phyloP scores from a whole-genome alignment of 92 coral and sea anemone species.

The Porites divaricata region DNA sequence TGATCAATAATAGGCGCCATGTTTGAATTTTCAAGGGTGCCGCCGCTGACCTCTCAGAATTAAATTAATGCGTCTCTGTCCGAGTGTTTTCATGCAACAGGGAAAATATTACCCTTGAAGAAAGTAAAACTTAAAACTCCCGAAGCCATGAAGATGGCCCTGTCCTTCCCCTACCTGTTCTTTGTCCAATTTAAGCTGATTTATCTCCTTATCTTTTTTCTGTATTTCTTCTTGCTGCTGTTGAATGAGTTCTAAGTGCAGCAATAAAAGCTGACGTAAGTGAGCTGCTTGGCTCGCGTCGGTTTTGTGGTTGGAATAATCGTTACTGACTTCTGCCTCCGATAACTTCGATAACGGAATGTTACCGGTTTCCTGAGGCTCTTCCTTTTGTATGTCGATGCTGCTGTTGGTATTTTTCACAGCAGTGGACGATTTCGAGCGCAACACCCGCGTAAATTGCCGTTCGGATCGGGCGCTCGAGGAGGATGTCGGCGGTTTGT shows the following conservation, averaged over 20 bases:
- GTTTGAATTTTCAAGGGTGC: constrained; percentile 75
- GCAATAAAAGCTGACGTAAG: constrained; percentile 88
- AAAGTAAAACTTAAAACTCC: constrained; percentile 7
- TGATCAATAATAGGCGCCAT: constrained; percentile 73
- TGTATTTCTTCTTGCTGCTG: constrained; percentile 97
- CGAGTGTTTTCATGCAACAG: constrained; percentile 33
- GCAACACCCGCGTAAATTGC: constrained; percentile 77
- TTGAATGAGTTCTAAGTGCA: constrained; percentile 97
- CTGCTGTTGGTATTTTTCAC: constrained; percentile 37
- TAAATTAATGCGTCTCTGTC: constrained; percentile 48
- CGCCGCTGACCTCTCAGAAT: constrained; percentile 98
- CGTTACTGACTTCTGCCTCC: constrained; percentile 57
- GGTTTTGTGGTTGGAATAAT: constrained; percentile 77
- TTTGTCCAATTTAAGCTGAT: constrained; percentile 90
- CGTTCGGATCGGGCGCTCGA: constrained; percentile 82
- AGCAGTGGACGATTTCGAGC: constrained; percentile 76
- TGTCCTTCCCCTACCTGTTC: constrained; percentile 84
- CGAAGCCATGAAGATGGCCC: no score
- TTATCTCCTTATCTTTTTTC: constrained; percentile 86
- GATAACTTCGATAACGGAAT: constrained; percentile 39
- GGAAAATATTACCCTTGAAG: constrained; percentile 17
- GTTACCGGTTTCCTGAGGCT: constrained; percentile 22
- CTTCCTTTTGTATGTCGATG: constrained; percentile 53
- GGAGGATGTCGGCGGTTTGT: constrained; percentile 77
- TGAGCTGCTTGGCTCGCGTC: constrained; percentile 90